These are phyloP conservation scores for Tetramorium alpestre DNA, from an alignment of 1,140 invertebrate genomes.

Conservation along the genomic window DNA sequence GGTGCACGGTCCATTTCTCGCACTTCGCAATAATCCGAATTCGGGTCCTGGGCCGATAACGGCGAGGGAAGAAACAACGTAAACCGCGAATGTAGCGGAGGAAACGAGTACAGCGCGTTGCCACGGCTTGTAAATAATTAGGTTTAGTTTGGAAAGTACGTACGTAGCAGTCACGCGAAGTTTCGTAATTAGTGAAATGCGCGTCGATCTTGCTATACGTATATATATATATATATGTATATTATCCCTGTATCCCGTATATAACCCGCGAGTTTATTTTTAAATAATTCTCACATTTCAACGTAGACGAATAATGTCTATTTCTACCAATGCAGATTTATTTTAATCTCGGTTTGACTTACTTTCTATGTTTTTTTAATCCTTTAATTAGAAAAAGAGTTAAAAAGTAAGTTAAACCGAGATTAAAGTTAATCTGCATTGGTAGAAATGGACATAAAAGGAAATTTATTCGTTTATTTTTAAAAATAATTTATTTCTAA, in stretches of 20 bases:
- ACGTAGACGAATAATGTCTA: background rate
- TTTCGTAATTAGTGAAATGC: conserved; percentile 49
- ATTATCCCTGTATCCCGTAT: background rate
- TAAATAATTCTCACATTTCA: background rate
- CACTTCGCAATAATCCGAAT: conserved; percentile 46
- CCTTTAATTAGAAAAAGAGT: too few relatives aligned
- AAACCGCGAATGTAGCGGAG: conserved; percentile 4
- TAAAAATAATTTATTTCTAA: background rate
- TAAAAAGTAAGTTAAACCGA: too few relatives aligned
- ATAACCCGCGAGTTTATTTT: background rate
- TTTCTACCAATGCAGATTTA: too few relatives aligned
- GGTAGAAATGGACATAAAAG: background rate
- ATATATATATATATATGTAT: background rate
- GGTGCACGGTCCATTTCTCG: conserved; percentile 3
- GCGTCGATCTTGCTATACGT: conserved; percentile 8
- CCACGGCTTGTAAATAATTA: conserved; percentile 46
- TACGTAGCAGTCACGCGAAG: conserved; percentile 6
- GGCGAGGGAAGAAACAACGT: conserved; percentile 33
- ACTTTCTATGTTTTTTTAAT: too few relatives aligned
- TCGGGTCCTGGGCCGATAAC: conserved; percentile 1
- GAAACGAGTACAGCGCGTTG: background rate
- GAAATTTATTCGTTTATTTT: background rate
- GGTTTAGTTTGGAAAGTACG: conserved; percentile 39
- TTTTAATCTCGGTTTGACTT: too few relatives aligned
- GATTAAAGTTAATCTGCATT: too few relatives aligned